Conservation (phyloP, 2,113 vertebrate genomes). For the Xenotilapia flavipinnis region DNA sequence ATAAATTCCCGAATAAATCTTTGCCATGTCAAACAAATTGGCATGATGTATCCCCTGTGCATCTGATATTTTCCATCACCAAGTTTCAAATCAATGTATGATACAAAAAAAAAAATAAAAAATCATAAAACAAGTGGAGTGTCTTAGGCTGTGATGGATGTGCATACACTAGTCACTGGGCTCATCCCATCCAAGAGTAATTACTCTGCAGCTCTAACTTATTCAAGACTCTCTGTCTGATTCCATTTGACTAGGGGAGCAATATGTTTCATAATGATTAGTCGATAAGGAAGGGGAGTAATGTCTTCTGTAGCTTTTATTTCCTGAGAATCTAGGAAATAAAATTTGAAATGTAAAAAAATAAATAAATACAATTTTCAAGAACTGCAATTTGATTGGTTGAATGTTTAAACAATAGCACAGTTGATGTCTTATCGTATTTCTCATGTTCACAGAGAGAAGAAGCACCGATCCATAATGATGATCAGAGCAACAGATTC, state of each 20-base stretch:
- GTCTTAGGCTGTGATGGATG: conserved; percentile 46
- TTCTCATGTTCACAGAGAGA: not conserved
- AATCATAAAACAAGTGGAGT: conserved; percentile 27
- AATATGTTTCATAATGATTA: conserved; percentile 18
- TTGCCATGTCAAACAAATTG: conserved; percentile 26
- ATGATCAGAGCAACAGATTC: not conserved
- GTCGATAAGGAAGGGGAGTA: not conserved
- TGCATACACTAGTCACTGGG: conserved; percentile 31
- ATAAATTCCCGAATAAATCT: conserved; percentile 4
- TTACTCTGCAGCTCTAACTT: conserved; percentile 47
- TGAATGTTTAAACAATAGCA: not conserved
- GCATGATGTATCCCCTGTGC: not conserved
- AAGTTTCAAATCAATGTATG: conserved; percentile 27
- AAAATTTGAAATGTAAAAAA: not conserved
- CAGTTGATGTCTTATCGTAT: not conserved
- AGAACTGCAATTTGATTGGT: not conserved
- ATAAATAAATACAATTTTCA: not conserved
- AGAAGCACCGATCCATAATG: not conserved
- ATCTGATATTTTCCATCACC: conserved; percentile 1
- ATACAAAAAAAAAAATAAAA: conserved; percentile 10
- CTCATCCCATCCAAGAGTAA: conserved; percentile 26
- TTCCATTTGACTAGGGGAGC: conserved; percentile 16
- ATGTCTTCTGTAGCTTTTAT: not conserved
- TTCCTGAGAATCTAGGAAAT: not conserved
- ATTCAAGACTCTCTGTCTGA: conserved; percentile 47